These are phyloP conservation scores for Ictalurus punctatus DNA, from an alignment of 2,113 vertebrate genomes.

Conservation along the genomic window DNA sequence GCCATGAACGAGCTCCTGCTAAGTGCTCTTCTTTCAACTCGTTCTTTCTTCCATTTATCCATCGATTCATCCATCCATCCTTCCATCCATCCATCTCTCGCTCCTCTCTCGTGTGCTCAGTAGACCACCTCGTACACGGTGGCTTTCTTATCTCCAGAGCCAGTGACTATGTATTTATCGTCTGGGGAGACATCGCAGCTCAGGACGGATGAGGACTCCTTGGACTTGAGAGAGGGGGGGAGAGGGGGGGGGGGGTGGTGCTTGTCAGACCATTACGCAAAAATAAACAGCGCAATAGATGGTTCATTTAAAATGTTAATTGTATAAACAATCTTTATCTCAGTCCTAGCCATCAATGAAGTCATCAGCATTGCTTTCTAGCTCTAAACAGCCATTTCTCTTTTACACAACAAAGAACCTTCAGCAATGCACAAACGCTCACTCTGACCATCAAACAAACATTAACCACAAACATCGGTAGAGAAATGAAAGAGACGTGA, in stretches of 20 bases:
- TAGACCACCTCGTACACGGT: slow-evolving; percentile 87
- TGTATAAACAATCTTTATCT: neutral
- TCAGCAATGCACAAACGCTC: neutral
- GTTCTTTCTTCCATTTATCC: neutral
- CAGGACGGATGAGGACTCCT: slow-evolving; percentile 79
- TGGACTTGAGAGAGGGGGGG: slow-evolving; percentile 71
- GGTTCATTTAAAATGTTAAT: slow-evolving; percentile 21
- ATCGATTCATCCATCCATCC: neutral
- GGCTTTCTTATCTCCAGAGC: slow-evolving; percentile 84
- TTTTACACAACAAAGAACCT: neutral
- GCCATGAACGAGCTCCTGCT: slow-evolving; percentile 19
- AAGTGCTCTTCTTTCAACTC: slow-evolving; percentile 23
- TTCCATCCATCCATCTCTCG: neutral
- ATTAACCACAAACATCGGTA: neutral
- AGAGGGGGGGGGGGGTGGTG: neutral
- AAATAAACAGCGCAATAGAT: slow-evolving; percentile 1
- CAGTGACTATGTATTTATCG: slow-evolving; percentile 82
- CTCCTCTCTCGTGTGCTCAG: slow-evolving; percentile 63
- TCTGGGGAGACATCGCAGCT: slow-evolving; percentile 86
- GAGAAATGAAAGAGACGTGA: neutral
- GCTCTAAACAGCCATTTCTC: neutral
- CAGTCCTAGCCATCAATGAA: neutral
- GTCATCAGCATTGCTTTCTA: neutral
- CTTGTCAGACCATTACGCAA: slow-evolving; percentile 9
- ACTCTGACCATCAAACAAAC: slow-evolving; percentile 18